Percentiles rank a stretch among this genome's conserved stretches.
phyloP scores from a whole-genome alignment of 2,888 invertebrate genomes.

The Hirtodrosophila histrioides region DNA sequence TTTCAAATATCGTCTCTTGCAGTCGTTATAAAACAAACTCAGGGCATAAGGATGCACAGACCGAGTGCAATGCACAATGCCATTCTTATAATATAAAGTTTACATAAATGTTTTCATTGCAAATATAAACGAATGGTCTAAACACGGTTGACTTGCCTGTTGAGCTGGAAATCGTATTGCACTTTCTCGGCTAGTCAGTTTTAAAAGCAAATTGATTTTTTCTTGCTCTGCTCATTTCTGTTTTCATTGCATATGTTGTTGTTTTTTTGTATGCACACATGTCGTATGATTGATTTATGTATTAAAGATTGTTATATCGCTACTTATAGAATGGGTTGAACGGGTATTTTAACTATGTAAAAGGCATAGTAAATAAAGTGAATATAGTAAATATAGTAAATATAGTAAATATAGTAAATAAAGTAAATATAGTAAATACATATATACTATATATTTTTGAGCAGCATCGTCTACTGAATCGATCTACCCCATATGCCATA shows the following conservation, averaged over 20 bases:
- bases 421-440: too few species aligned
- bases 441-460: too few species aligned
- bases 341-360: not conserved
- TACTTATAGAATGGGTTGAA: not conserved
- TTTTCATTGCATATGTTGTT: slow-evolving; percentile 28
- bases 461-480: too few species aligned
- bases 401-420: too few species aligned
- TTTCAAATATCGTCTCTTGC: slow-evolving; percentile 54
- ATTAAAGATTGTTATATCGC: not conserved
- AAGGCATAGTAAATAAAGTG: too few species aligned
- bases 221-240: slow-evolving; percentile 7
- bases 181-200: slow-evolving; percentile 57
- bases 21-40: slow-evolving; percentile 64
- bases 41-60: slow-evolving; percentile 34
- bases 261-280: slow-evolving; percentile 40
- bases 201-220: slow-evolving; percentile 25
- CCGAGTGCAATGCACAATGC: slow-evolving; percentile 48
- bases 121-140: slow-evolving; percentile 48
- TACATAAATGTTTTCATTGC: slow-evolving; percentile 74
- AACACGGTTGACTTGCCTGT: too few species aligned
- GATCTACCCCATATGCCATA: too few species aligned
- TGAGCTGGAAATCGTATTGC: slow-evolving; percentile 61
- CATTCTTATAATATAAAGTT: slow-evolving; percentile 69
- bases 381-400: too few species aligned
- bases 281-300: slow-evolving; percentile 61